Conservation (phyloP, 2,113 vertebrate genomes). For the Anguilla japonica region DNA sequence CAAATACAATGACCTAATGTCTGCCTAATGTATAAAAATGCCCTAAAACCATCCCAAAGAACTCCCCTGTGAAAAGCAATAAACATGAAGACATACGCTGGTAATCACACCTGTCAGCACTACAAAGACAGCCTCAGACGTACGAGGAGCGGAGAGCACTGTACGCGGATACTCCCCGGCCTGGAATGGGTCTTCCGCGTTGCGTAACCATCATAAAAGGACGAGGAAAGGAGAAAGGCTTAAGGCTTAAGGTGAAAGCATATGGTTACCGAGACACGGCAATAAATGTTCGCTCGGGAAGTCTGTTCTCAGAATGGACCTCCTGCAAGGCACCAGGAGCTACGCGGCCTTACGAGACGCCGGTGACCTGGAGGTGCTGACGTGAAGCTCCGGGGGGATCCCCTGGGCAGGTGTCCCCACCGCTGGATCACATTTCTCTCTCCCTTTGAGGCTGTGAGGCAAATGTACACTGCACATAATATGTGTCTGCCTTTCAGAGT, state of each 20-base stretch:
- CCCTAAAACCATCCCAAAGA: not conserved
- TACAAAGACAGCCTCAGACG: not conserved
- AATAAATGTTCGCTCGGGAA: not conserved
- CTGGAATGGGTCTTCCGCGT: not conserved
- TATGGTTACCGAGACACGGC: not conserved
- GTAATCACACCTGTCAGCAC: not conserved
- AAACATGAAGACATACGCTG: not conserved
- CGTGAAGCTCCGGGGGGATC: not conserved
- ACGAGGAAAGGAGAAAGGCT: not conserved
- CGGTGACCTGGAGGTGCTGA: not conserved
- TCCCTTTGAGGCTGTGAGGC: not conserved
- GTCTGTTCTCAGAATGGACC: not conserved
- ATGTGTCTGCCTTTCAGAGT: not conserved
- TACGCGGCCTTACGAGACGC: not conserved
- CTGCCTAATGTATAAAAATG: too few relatives aligned
- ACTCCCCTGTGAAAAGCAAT: not conserved
- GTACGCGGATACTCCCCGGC: not conserved
- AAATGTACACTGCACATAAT: not conserved
- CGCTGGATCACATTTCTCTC: not conserved
- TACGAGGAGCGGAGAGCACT: not conserved
- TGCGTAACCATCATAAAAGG: not conserved
- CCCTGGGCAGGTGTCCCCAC: not conserved
- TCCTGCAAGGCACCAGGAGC: not conserved
- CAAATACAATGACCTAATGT: not conserved
- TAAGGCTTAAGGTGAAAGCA: not conserved